Evolutionary conservation across 1,140 invertebrate genomes (phyloP).

Genomic region (Lucilia cuprina): DNA sequence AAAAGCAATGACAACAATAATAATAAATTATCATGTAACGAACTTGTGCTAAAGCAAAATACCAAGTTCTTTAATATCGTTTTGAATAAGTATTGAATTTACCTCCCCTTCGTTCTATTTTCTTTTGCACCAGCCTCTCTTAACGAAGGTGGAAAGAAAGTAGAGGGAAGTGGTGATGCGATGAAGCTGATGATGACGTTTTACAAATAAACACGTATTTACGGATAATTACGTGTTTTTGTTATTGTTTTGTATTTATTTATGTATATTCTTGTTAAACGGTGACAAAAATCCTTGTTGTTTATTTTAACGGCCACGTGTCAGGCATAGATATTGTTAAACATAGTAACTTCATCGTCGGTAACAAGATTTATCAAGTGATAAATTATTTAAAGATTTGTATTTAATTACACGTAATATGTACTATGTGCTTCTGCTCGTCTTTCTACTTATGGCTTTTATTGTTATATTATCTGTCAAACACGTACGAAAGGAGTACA

Average conservation of each 20-base stretch:
- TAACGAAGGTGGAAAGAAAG: neutral
- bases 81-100: neutral
- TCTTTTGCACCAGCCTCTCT: neutral
- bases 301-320: conserved; percentile 13
- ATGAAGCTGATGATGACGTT: neutral
- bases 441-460: neutral
- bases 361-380: neutral
- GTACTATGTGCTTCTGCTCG: neutral
- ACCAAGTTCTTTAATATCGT: neutral
- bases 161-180: neutral
- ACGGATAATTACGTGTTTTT: conserved; percentile 11
- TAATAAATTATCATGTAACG: neutral
- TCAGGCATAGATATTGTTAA: neutral
- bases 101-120: neutral
- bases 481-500: no score
- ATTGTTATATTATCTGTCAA: no score
- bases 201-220: conserved; percentile 12
- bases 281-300: conserved; percentile 13
- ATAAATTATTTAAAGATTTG: neutral
- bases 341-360: neutral
- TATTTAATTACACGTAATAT: neutral
- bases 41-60: conserved; percentile 10
- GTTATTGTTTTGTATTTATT: neutral
- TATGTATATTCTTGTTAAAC: neutral
- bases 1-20: neutral